Conservation (phyloP, 2,888 invertebrate species). For the Masnerella sp. region DNA sequence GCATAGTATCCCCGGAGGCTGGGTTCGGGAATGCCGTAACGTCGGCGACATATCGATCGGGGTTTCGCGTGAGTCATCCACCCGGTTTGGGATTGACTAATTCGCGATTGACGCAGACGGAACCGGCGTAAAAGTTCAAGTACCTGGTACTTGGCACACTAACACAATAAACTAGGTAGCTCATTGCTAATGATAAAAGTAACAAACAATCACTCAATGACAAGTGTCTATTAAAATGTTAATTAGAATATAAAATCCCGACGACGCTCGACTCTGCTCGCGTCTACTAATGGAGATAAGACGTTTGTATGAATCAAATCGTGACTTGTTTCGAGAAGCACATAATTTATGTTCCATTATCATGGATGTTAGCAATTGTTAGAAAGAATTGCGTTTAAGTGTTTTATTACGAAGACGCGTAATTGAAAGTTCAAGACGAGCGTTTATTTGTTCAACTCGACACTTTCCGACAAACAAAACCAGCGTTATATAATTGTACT, state of each 20-base stretch:
- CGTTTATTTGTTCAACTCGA: background rate
- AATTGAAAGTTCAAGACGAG: conserved; percentile 22
- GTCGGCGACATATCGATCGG: conserved; percentile 46
- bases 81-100: conserved; percentile 41
- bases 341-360: conserved; percentile 48
- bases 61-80: conserved; percentile 45
- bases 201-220: conserved; percentile 51
- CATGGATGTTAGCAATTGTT: conserved; percentile 37
- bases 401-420: conserved; percentile 29
- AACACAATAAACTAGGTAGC: conserved; percentile 31
- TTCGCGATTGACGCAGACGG: conserved; percentile 23
- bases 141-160: conserved; percentile 46
- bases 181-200: conserved; percentile 33
- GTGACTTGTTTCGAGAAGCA: conserved; percentile 34
- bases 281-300: conserved; percentile 41
- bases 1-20: no score
- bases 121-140: conserved; percentile 32
- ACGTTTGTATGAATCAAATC: conserved; percentile 46
- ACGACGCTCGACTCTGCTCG: conserved; percentile 15
- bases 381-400: conserved; percentile 32
- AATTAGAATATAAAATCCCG: conserved; percentile 50
- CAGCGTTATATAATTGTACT: background rate
- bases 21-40: no score
- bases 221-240: conserved; percentile 51
- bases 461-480: background rate